Base-by-base conservation (phyloP, 2,113 vertebrate species). In the Numenius arquata region DNA sequence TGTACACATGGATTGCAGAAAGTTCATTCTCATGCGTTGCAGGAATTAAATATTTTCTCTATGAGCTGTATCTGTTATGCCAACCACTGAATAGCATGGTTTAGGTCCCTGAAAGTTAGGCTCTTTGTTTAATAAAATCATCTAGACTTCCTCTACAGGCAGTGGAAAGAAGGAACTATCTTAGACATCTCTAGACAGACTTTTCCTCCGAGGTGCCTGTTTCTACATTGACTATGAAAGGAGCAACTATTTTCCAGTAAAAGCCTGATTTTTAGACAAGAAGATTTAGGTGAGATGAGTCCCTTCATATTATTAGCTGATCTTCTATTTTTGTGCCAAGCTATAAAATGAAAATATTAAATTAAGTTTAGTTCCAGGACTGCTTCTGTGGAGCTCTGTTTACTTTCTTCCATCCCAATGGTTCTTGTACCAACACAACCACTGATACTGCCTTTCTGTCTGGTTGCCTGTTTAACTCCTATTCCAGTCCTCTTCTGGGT, bases 181-280 rank as follows among this genome's bases (percentile, higher is more conserved):
- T 89, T 93, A 78, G 65, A 89, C 56, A 84, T 67, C 77, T 93
- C 47, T 88, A 88, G 85, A 82, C n/a, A 94, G 34, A 70, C 29
- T 79, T 91, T 78, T 30, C 23, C 34, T 91, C 43, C 23, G 6
- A 91, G 63, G 53, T 77, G 58, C 63, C 84, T 85, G 38, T 88
- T 85, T 93, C 70, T 89, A 6, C 58, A 34, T 2, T 72, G 74
- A 63, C 58, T 82, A 9, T 72, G 52, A 89, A 94, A 78, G 23
- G 53, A 95, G 40, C 47, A 94, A 27, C 81, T 82, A 41, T 85
- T 89, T 75, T 82, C 56, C 48, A 65, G 36, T 79, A 85, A 86
- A 83, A 77, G 36, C 45, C 58, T 86, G 65, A 52, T 59, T 73
- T 94, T 78, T 74, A 88, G 56, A 89, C 47, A 65, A 61, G 3